Evolutionary conservation across 2,888 invertebrate genomes (phyloP).

Genomic region (Dolichomitus sp.): DNA sequence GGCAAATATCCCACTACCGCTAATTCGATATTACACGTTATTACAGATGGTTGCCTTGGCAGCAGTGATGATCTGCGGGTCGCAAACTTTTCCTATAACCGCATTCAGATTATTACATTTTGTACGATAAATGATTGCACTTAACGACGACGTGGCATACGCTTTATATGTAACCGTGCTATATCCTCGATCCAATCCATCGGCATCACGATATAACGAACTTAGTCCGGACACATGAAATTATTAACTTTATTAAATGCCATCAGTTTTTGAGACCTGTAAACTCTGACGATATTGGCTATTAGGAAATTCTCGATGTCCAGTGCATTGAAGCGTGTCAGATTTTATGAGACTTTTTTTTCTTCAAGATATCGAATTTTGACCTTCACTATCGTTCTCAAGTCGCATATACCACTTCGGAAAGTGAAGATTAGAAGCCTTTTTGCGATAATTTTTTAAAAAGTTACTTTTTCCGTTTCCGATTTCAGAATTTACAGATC

Average conservation of each 20-base stretch:
- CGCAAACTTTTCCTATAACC: conserved; percentile 22
- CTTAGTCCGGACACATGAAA: neutral
- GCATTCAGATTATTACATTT: neutral
- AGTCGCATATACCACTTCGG: no score
- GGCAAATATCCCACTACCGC: conserved; percentile 53
- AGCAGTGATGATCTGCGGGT: conserved; percentile 32
- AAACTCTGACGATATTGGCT: no score
- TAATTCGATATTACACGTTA: conserved; percentile 61
- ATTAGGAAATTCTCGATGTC: no score
- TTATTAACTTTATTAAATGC: neutral
- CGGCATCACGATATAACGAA: neutral
- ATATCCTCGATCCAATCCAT: conserved; percentile 3
- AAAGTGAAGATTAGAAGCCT: no score
- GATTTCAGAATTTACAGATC: no score
- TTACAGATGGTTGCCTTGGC: conserved; percentile 36
- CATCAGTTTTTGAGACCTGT: no score
- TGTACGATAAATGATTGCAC: conserved; percentile 1
- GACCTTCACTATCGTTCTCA: no score
- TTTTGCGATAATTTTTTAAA: no score
- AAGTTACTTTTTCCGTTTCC: no score
- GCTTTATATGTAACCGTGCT: neutral
- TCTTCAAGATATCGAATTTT: no score
- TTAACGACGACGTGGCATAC: conserved; percentile 6
- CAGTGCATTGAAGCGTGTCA: no score
- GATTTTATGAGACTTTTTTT: no score